Base-by-base conservation (phyloP, 2,888 invertebrate genomes). In the Heliconius erato region DNA sequence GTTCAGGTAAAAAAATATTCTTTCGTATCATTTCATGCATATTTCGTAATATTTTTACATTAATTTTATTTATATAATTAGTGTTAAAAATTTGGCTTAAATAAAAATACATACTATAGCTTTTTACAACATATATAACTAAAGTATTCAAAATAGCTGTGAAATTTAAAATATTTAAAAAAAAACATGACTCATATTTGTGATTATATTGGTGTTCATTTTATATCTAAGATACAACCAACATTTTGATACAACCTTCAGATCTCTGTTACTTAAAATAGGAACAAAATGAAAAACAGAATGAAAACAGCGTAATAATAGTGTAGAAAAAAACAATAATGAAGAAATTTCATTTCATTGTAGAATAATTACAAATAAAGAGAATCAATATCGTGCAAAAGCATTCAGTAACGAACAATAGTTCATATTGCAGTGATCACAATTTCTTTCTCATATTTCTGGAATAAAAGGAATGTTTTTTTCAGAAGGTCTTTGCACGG, bases 401-500 rank as follows among this genome's bases (percentile, higher is more conserved):
- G 63, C 63, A 76, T 76, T 63, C 63, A 63, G 76, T 63, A 26
- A 35, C 26, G 76, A 76, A 76, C 76, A 76, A 76, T 63, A 63
- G 63, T 76, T 40, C 59, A 63, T 76, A 76, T 76, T 76, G 76
- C 76, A 76, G 76, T 76, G 76, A 76, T 76, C 76, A 76, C 76
- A 76, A 76, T 63, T 76, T 76, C 76, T 76, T 76, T 76, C 76
- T 76, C 63, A 76, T 76, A 76, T 76, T 76, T 76, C 63, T 76
- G 63, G 76, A 76, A 76, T 76, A 63, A 63, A 76, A 76, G 76
- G 76, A 76, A 76, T 76, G 76, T 40, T 76, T 76, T 76, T 79
- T 82, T 44, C 69, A 68, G 72, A 72, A 72, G 49, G 65, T 81
- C 79, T 81, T 79, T 72, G 76, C 81, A 26, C 63, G 71, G 59